A percentile compares a stretch with the other conserved stretches of the same genome.
These are phyloP conservation scores for Chroicocephalus ridibundus DNA, from an alignment of 2,113 vertebrate species.

Conservation along the genomic window DNA sequence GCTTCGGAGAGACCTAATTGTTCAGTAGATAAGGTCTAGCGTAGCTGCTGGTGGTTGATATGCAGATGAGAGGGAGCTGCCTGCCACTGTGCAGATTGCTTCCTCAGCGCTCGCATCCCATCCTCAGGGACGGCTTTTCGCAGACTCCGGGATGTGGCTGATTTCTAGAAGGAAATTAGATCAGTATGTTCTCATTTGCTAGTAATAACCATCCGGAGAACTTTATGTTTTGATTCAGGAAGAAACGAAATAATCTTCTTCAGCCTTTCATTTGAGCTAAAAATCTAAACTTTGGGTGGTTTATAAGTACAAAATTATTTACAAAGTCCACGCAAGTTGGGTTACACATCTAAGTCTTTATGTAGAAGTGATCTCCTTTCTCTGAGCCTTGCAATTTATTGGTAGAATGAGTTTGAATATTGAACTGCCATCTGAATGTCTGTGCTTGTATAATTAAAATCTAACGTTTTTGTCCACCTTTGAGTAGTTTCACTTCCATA, in stretches of 20 bases:
- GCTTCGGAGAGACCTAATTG: neutral
- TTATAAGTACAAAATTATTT: neutral
- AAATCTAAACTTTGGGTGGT: neutral
- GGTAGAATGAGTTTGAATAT: neutral
- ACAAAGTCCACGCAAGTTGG: neutral
- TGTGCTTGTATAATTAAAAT: neutral
- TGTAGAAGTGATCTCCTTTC: neutral
- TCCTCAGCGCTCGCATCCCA: neutral
- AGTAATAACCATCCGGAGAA: neutral
- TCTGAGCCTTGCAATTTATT: neutral
- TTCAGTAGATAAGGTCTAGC: neutral
- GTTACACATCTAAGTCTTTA: neutral
- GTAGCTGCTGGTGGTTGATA: neutral
- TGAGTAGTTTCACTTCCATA: neutral
- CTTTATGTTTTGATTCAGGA: neutral
- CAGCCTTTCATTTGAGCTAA: neutral
- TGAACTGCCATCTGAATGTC: neutral
- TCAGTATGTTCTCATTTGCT: neutral
- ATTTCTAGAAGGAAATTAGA: neutral
- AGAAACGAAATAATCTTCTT: neutral
- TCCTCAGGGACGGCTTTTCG: neutral
- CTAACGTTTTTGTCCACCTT: neutral
- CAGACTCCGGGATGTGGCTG: neutral
- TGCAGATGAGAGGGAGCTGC: neutral
- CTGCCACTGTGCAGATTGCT: neutral